Evolutionary conservation across 2,888 invertebrate species (phyloP).

Genomic region (Acronicta psi): DNA sequence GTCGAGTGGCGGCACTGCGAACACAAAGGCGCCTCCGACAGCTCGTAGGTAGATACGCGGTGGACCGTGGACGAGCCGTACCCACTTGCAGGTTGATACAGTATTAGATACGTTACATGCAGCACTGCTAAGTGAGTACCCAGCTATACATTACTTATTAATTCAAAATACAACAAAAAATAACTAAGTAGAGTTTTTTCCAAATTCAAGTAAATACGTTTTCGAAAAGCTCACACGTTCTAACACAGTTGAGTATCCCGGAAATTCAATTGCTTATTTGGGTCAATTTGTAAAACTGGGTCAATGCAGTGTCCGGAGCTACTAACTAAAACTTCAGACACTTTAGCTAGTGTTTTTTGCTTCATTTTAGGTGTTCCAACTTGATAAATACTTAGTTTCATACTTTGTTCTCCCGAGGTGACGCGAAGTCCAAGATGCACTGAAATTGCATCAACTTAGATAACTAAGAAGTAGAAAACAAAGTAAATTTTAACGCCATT

Average conservation of each 20-base stretch:
- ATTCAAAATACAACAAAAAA: too few relatives aligned
- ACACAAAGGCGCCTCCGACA: too few relatives aligned
- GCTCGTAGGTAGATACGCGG: too few relatives aligned
- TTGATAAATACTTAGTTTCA: conserved; percentile 25
- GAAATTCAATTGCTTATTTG: conserved; percentile 46
- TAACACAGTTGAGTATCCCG: conserved; percentile 16
- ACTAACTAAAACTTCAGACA: too few relatives aligned
- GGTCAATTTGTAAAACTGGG: conserved; percentile 49
- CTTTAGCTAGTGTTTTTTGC: conserved; percentile 22
- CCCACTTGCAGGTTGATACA: too few relatives aligned
- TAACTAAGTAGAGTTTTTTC: too few relatives aligned
- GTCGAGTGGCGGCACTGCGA: too few relatives aligned
- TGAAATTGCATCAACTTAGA: conserved; percentile 2
- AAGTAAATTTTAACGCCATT: too few relatives aligned
- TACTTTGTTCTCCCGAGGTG: conserved; percentile 13
- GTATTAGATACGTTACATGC: too few relatives aligned
- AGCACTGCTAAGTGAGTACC: too few relatives aligned
- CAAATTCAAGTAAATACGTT: conserved; percentile 4
- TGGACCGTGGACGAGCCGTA: too few relatives aligned
- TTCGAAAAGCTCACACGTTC: conserved; percentile 12
- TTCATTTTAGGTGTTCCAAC: conserved; percentile 19
- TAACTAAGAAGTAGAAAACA: background rate
- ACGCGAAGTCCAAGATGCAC: conserved; percentile 10
- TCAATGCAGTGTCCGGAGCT: conserved; percentile 47
- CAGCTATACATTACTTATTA: too few relatives aligned